Evolutionary conservation across 2,797 vertebrate species (phyloP), one percentile per base, ranked within the genome.

Genomic region (Sylvilagus floridanus): DNA sequence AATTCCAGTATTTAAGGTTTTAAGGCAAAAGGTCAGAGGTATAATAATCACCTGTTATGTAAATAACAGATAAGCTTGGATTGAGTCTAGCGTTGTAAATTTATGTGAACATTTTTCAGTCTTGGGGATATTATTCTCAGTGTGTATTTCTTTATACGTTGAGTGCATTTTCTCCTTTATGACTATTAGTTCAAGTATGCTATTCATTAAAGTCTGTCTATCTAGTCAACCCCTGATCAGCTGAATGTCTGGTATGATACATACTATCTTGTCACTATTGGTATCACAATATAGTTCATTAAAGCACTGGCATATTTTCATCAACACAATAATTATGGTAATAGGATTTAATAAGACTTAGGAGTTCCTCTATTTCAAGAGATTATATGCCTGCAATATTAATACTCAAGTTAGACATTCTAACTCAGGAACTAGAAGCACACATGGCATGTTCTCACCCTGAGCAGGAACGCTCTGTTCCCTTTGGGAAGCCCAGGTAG

Each of bases 331-430:
- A 98, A 98, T 98, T 98, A 97, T 88, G 91, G 92, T 96, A 97
- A 97, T 97, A 97, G 92, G 96, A 97, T 94, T 47, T 97, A 97
- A 97, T 97, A 97, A 97, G 97, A 97, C 84, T 28, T 95, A 96
- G 92, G 97, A 94, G 75, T 93, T 79, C 84, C 24, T 89, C 17
- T 77, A 73, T 92, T 89, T 24, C 13, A 76, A 88, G 42, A 91
- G 4, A 73, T 30, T 84, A 91, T 32, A 78, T 94, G 94, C 90
- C 72, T 73, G 32, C 68, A 78, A 7, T 54, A 66, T 78, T 90
- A 65, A 47, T 57, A 57, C 9, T 88, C 73, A 82, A 21, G 35
- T 75, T 54, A 81, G 62, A 77, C 35, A 30, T 47, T 95, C 21
- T 62, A 90, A 65, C 16, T 47, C 32, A 30, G 28, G 32, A 16